Evolutionary conservation across 2,113 vertebrate species (phyloP).

Genomic region (Alosa alosa): DNA sequence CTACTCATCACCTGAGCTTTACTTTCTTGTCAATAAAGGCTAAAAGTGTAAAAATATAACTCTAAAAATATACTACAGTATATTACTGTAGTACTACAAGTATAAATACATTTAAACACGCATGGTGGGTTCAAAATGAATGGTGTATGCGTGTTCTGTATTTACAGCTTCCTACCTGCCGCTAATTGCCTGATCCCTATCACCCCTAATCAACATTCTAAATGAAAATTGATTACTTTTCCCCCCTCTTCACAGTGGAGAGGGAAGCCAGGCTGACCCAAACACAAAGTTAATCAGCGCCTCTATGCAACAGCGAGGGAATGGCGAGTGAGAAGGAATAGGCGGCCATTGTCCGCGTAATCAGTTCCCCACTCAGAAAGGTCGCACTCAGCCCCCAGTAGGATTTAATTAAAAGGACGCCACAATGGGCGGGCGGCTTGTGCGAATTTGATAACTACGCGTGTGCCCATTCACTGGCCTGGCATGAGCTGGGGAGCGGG

Average conservation of each 20-base stretch:
- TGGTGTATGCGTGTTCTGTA: slow-evolving; percentile 69
- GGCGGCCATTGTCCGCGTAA: slow-evolving; percentile 80
- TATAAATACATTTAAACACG: slow-evolving; percentile 66
- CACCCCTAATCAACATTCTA: slow-evolving; percentile 78
- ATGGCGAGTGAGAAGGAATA: slow-evolving; percentile 60
- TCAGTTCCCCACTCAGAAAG: slow-evolving; percentile 76
- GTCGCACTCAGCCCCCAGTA: slow-evolving; percentile 73
- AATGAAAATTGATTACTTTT: slow-evolving; percentile 75
- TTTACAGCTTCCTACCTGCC: slow-evolving; percentile 78
- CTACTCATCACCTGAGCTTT: too few species aligned
- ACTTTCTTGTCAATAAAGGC: too few species aligned
- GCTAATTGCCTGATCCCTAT: slow-evolving; percentile 88
- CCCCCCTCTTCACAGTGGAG: slow-evolving; percentile 59
- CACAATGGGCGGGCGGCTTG: slow-evolving; percentile 76
- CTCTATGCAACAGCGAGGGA: slow-evolving; percentile 71
- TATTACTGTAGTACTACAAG: too few species aligned
- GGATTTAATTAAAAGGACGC: slow-evolving; percentile 82
- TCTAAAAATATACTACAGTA: too few species aligned
- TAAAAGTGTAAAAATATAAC: background rate
- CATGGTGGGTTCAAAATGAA: slow-evolving; percentile 81
- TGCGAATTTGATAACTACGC: slow-evolving; percentile 71
- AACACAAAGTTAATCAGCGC: slow-evolving; percentile 78
- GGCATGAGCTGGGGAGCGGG: background rate
- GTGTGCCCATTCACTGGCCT: slow-evolving; percentile 77
- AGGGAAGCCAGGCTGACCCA: slow-evolving; percentile 70